A percentile compares a stretch with the other conserved stretches of the same genome.
Evolutionary conservation across 2,888 invertebrate genomes (phyloP).

Genomic region (Scaptomyza caliginosa): DNA sequence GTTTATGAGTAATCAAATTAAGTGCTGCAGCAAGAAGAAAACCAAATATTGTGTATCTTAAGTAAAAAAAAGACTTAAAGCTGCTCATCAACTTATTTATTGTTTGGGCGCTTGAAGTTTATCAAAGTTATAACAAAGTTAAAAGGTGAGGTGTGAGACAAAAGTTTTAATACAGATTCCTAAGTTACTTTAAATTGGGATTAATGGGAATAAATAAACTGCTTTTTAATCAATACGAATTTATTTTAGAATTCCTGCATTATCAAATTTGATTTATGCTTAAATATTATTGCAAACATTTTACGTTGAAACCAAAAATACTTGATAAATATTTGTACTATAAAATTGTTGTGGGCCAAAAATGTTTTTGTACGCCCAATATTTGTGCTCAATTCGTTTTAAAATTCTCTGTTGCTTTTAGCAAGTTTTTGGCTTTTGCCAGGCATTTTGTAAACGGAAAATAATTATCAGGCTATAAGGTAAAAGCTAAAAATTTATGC

Average conservation of each 20-base stretch:
- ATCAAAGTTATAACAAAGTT: constrained; percentile 21
- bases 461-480: constrained; percentile 60
- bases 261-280: neutral
- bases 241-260: neutral
- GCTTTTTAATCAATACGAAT: neutral
- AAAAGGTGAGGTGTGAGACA: neutral
- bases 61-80: constrained; percentile 2
- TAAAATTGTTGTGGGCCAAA: neutral
- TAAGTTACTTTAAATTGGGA: neutral
- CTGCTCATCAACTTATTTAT: constrained; percentile 20
- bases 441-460: constrained; percentile 74
- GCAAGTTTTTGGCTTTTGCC: constrained; percentile 27
- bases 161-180: neutral
- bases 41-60: neutral
- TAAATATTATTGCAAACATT: neutral
- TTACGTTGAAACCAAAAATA: neutral
- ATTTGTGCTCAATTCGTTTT: constrained; percentile 3
- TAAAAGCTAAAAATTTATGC: constrained; percentile 65
- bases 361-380: neutral
- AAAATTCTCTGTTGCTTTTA: constrained; percentile 1
- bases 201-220: neutral
- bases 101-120: constrained; percentile 7
- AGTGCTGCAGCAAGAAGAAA: neutral
- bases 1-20: constrained; percentile 20
- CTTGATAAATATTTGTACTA: neutral